A percentile compares a stretch with the other conserved stretches of the same genome.
phyloP scores from a whole-genome alignment of 2,113 vertebrate species.

The Mormyrus iriodes region DNA sequence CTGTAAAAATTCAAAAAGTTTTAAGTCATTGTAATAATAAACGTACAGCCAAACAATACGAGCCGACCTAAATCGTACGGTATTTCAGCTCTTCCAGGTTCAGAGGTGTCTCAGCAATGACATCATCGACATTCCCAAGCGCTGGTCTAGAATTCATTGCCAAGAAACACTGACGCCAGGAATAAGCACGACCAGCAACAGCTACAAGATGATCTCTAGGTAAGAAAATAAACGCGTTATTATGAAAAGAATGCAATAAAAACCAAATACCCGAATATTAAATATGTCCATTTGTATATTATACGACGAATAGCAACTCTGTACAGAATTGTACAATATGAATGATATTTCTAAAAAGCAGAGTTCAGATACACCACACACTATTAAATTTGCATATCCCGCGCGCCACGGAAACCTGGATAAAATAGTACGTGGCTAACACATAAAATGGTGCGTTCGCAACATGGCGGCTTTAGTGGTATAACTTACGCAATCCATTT shows the following conservation, averaged over 20 bases:
- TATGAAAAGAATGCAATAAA: background rate
- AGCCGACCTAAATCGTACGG: constrained; percentile 79
- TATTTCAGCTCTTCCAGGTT: constrained; percentile 18
- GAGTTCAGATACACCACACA: background rate
- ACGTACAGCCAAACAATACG: constrained; percentile 76
- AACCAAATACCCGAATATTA: background rate
- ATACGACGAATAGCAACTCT: background rate
- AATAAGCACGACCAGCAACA: constrained; percentile 29
- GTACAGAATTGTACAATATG: background rate
- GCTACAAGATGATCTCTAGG: background rate
- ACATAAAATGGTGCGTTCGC: background rate
- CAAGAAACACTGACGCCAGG: constrained; percentile 40
- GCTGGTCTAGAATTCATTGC: constrained; percentile 41
- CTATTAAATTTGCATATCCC: background rate
- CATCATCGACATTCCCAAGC: constrained; percentile 30
- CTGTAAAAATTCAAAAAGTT: constrained; percentile 77
- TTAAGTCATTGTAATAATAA: constrained; percentile 72
- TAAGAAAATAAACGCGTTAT: background rate
- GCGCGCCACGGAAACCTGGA: background rate
- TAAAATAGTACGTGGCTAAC: background rate
- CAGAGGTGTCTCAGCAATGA: constrained; percentile 40
- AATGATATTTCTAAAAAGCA: background rate
- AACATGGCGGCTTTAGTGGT: background rate
- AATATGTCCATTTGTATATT: background rate
- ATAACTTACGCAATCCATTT: background rate